These are phyloP conservation scores for Muschampia plurimacula DNA, from an alignment of 2,888 invertebrate genomes.

Conservation along the genomic window DNA sequence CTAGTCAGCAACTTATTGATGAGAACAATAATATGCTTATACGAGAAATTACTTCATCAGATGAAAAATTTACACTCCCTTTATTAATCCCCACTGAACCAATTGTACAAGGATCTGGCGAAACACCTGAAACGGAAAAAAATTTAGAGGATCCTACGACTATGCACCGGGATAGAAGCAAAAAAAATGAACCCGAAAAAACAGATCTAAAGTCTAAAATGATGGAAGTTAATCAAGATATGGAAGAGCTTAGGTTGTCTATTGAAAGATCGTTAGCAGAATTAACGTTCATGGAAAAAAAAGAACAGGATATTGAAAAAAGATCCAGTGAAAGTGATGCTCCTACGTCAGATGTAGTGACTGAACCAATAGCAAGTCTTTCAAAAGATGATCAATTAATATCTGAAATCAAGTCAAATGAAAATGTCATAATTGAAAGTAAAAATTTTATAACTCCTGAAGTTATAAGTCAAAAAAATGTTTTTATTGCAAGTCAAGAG, in stretches of 20 bases:
- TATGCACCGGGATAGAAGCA: slow-evolving; percentile 44
- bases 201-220: slow-evolving; percentile 77
- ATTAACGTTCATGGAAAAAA: slow-evolving; percentile 67
- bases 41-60: slow-evolving; percentile 61
- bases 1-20: slow-evolving; percentile 64
- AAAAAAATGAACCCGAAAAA: slow-evolving; percentile 57
- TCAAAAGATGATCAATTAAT: background rate
- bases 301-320: slow-evolving; percentile 59
- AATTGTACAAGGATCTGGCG: slow-evolving; percentile 59
- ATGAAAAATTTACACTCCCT: slow-evolving; percentile 54
- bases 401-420: background rate
- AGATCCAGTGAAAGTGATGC: slow-evolving; percentile 14
- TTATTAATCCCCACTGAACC: slow-evolving; percentile 53
- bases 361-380: background rate
- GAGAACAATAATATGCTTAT: slow-evolving; percentile 72
- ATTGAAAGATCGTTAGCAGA: slow-evolving; percentile 78
- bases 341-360: background rate
- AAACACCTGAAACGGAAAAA: slow-evolving; percentile 54
- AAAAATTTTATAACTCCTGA: background rate
- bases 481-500: background rate
- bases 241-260: slow-evolving; percentile 74
- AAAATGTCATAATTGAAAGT: background rate
- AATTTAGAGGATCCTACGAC: slow-evolving; percentile 49
- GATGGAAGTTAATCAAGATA: slow-evolving; percentile 76
- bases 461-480: background rate